phyloP scores from a whole-genome alignment of 1,140 invertebrate genomes.

The Temnothorax nylanderi region DNA sequence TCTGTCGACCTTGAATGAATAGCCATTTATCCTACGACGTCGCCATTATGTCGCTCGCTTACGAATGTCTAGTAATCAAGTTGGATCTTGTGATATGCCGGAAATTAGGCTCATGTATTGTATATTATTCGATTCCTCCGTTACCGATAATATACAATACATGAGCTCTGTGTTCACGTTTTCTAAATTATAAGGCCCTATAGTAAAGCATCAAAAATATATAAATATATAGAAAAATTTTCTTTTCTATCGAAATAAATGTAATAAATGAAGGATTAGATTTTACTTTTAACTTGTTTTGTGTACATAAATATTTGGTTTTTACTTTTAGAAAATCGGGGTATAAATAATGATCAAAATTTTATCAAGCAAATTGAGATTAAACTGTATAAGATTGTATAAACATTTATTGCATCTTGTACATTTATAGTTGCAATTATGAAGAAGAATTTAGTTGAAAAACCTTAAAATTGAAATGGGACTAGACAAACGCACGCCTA shows the following conservation, averaged over 20 bases:
- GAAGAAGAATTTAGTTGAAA: neutral
- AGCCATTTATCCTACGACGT: slow-evolving; percentile 3
- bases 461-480: neutral
- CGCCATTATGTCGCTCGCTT: slow-evolving; percentile 25
- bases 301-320: neutral
- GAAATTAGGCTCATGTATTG: slow-evolving; percentile 15
- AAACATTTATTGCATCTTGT: neutral
- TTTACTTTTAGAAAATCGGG: neutral
- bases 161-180: too few species aligned
- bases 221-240: neutral
- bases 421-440: neutral
- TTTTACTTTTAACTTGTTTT: neutral
- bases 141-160: neutral
- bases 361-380: neutral
- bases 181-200: neutral
- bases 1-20: slow-evolving; percentile 33
- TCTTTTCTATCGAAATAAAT: neutral
- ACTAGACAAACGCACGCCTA: neutral
- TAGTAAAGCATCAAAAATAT: neutral
- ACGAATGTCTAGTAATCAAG: slow-evolving; percentile 27
- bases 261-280: neutral
- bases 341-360: too few species aligned
- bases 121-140: neutral
- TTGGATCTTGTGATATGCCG: slow-evolving; percentile 3
- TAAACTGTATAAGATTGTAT: neutral